These are phyloP conservation scores for Garra rufa DNA, from an alignment of 2,113 vertebrate species.

Conservation along the genomic window DNA sequence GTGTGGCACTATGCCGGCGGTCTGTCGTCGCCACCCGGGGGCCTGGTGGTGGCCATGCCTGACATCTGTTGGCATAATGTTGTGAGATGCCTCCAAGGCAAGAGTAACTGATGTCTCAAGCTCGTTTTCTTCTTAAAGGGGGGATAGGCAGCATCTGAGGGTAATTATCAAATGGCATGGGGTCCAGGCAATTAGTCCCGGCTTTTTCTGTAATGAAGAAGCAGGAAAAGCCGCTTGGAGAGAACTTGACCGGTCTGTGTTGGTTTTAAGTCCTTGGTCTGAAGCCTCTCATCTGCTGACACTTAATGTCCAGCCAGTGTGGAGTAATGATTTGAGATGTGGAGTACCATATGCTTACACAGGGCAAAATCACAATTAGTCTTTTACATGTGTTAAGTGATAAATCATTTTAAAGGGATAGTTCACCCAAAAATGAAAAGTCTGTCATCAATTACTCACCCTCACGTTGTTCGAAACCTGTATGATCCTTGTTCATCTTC, in stretches of 20 bases:
- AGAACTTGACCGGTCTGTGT: constrained; percentile 60
- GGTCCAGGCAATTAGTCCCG: constrained; percentile 60
- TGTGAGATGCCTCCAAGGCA: constrained; percentile 59
- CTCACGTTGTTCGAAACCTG: no score
- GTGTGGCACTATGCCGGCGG: constrained; percentile 32
- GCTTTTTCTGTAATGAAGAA: constrained; percentile 64
- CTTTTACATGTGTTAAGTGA: not conserved
- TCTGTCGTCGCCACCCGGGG: constrained; percentile 42
- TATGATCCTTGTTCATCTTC: no score
- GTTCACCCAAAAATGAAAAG: no score
- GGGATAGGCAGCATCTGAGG: constrained; percentile 58
- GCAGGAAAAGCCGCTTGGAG: constrained; percentile 39
- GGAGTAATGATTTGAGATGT: constrained; percentile 58
- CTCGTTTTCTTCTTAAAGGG: constrained; percentile 48
- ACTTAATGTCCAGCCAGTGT: constrained; percentile 57
- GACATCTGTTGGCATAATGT: constrained; percentile 67
- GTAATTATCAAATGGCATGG: constrained; percentile 63
- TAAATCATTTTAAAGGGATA: not conserved
- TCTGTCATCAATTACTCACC: no score
- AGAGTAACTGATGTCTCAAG: constrained; percentile 61
- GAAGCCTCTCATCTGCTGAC: constrained; percentile 58
- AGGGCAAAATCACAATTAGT: not conserved
- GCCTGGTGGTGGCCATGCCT: constrained; percentile 55
- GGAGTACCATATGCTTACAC: constrained; percentile 1
- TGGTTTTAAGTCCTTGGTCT: constrained; percentile 58